Conservation (phyloP, 2,113 vertebrate genomes). For the Takifugu flavidus region DNA sequence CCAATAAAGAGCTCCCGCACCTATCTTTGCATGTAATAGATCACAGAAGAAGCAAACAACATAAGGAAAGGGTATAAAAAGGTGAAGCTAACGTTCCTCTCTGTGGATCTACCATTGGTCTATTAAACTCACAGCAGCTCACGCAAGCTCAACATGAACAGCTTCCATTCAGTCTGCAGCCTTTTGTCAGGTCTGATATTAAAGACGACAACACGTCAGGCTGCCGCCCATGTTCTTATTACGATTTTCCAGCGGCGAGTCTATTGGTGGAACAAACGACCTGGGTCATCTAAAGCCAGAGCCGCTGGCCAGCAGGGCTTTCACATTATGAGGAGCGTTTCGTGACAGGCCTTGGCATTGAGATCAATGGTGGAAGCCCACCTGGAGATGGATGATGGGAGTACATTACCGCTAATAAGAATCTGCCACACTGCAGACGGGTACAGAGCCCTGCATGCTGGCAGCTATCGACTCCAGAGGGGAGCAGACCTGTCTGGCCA, state of each 20-base stretch:
- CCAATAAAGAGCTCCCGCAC: too few relatives aligned
- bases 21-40: too few relatives aligned
- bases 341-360: slow-evolving; percentile 42
- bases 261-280: slow-evolving; percentile 46
- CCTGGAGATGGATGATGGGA: slow-evolving; percentile 62
- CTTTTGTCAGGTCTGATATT: neutral
- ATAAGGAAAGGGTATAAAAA: too few relatives aligned
- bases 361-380: slow-evolving; percentile 69
- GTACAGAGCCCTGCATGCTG: slow-evolving; percentile 59
- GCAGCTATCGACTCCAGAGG: slow-evolving; percentile 57
- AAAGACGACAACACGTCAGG: slow-evolving; percentile 6
- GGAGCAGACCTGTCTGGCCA: slow-evolving; percentile 44
- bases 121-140: too few relatives aligned
- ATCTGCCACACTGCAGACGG: slow-evolving; percentile 56
- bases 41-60: too few relatives aligned
- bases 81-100: too few relatives aligned
- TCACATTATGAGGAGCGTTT: slow-evolving; percentile 32
- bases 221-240: slow-evolving; percentile 2
- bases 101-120: too few relatives aligned
- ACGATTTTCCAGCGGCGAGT: slow-evolving; percentile 1
- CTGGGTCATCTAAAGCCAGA: slow-evolving; percentile 17
- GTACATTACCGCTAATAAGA: slow-evolving; percentile 67
- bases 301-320: slow-evolving; percentile 15
- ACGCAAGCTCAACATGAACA: too few relatives aligned
- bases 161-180: too few relatives aligned